A percentile compares a stretch with the other conserved stretches of the same genome.
phyloP scores from a whole-genome alignment of 2,797 vertebrate genomes.

The Nyctalus aviator region DNA sequence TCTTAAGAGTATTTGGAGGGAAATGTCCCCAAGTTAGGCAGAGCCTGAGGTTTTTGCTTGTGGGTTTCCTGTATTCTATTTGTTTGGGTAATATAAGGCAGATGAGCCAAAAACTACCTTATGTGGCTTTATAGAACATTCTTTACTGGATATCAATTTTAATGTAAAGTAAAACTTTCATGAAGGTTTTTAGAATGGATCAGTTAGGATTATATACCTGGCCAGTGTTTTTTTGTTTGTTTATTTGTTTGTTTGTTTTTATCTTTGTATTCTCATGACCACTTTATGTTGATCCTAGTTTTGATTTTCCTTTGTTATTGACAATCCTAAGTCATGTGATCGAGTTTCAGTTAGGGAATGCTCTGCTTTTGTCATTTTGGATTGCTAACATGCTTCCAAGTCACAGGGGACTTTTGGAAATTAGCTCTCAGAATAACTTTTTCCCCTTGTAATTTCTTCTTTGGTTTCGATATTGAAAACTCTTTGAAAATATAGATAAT shows the following conservation, averaged over 20 bases:
- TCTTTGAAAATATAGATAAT: constrained; percentile 89
- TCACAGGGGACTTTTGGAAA: constrained; percentile 66
- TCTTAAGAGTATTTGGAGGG: not conserved
- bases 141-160: not conserved
- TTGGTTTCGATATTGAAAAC: constrained; percentile 72
- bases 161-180: constrained; percentile 2
- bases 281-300: not conserved
- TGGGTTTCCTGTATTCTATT: constrained; percentile 46
- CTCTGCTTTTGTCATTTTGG: constrained; percentile 41
- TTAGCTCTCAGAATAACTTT: not conserved
- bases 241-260: not conserved
- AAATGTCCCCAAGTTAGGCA: not conserved
- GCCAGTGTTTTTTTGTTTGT: not conserved
- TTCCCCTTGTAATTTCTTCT: constrained; percentile 75
- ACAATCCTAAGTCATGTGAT: not conserved
- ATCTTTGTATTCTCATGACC: not conserved
- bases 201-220: not conserved
- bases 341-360: not conserved
- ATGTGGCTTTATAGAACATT: not conserved
- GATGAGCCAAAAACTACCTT: not conserved
- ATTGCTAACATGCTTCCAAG: constrained; percentile 65
- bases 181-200: not conserved
- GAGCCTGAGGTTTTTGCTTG: not conserved
- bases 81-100: not conserved
- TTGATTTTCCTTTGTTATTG: constrained; percentile 45